Conservation (phyloP, 1,140 invertebrate genomes). For the Drosophila arawakana region DNA sequence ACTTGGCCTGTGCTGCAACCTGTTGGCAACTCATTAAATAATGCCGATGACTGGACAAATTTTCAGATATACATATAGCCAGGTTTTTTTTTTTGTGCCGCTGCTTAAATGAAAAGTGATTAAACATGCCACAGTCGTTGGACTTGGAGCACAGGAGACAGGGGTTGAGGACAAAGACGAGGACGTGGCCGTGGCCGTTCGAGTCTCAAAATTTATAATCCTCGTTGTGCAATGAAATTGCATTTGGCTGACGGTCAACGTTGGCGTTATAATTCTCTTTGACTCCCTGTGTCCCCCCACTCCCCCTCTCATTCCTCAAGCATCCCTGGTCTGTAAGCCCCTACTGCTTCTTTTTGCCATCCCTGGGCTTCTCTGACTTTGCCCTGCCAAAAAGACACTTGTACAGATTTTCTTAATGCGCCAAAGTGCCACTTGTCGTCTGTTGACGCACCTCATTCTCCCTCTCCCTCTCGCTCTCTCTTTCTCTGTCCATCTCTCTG, state of each 20-base stretch:
- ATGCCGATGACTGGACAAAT: constrained; percentile 84
- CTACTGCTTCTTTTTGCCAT: too few relatives aligned
- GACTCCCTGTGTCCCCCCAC: constrained; percentile 5
- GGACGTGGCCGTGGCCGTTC: background rate
- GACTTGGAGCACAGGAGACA: background rate
- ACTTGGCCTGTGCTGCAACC: constrained; percentile 46
- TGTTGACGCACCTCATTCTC: constrained; percentile 67
- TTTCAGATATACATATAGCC: constrained; percentile 28
- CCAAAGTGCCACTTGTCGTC: constrained; percentile 82
- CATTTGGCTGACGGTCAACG: constrained; percentile 61
- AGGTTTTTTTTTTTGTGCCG: constrained; percentile 17
- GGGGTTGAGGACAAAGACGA: background rate
- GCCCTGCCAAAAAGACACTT: constrained; percentile 80
- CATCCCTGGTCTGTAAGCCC: too few relatives aligned
- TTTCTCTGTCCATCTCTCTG: background rate
- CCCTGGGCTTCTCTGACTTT: constrained; percentile 14
- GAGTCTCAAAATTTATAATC: constrained; percentile 68
- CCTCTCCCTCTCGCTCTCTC: background rate
- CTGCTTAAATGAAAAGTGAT: constrained; percentile 74
- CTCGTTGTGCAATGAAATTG: constrained; percentile 71
- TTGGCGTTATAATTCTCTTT: constrained; percentile 78
- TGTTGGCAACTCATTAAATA: constrained; percentile 84
- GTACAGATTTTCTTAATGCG: constrained; percentile 83
- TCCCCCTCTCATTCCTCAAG: background rate
- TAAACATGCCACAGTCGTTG: constrained; percentile 63